These are phyloP conservation scores for Acipenser ruthenus DNA, from an alignment of 2,797 vertebrate species.

Conservation along the genomic window DNA sequence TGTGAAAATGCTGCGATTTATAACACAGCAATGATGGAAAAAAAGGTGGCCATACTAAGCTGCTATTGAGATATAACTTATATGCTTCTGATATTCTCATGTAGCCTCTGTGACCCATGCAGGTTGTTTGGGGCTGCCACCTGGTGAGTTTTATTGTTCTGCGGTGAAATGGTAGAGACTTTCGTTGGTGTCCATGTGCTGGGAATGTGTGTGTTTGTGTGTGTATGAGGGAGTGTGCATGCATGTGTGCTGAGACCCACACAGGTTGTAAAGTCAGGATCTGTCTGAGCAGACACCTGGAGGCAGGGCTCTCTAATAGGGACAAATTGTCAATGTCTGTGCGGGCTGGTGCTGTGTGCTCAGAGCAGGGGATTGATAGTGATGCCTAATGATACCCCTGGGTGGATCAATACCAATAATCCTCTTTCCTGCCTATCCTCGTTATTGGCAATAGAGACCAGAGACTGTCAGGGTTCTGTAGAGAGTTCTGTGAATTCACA, in stretches of 20 bases:
- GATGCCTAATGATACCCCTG: slow-evolving; percentile 99
- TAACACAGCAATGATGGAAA: no score
- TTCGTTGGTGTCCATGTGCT: not conserved
- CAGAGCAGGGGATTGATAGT: slow-evolving; percentile 98
- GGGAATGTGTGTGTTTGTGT: not conserved
- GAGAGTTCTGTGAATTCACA: slow-evolving; percentile 28
- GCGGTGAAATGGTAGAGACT: no score
- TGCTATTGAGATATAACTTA: no score
- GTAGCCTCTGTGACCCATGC: no score
- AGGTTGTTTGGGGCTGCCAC: no score
- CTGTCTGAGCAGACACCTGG: slow-evolving; percentile 82
- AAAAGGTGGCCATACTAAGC: no score
- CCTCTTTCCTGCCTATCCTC: slow-evolving; percentile 90
- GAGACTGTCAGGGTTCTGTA: slow-evolving; percentile 42
- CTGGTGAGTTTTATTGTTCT: no score
- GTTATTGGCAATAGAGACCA: slow-evolving; percentile 82
- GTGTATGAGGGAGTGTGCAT: slow-evolving; percentile 20
- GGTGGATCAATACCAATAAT: slow-evolving; percentile 99
- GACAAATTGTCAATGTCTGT: slow-evolving; percentile 99
- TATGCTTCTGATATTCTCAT: no score
- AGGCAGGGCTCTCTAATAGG: slow-evolving; percentile 90
- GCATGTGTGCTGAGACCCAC: slow-evolving; percentile 36
- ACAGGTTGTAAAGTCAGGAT: slow-evolving; percentile 64
- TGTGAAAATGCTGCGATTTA: no score
- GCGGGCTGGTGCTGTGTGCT: slow-evolving; percentile 82